Conservation (phyloP, 2,888 invertebrate genomes). For the Cartodere bifasciata region DNA sequence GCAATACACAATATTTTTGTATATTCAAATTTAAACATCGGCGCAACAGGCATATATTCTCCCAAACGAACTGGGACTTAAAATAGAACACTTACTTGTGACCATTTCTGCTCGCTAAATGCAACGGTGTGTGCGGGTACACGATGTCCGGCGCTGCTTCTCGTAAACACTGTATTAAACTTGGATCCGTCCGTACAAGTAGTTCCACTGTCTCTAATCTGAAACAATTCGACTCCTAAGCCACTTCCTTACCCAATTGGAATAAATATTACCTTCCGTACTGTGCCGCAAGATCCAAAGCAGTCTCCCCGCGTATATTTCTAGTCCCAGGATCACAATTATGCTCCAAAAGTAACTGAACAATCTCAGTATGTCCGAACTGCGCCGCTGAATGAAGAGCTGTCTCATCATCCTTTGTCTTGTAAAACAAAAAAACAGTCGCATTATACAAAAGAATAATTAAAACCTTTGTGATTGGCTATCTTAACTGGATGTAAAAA, state of each 20-base stretch:
- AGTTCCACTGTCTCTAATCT: conserved; percentile 81
- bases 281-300: conserved; percentile 88
- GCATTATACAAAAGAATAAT: too few relatives aligned
- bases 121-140: conserved; percentile 76
- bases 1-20: too few relatives aligned
- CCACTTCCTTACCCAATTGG: background rate
- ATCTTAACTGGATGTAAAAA: too few relatives aligned
- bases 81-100: conserved; percentile 53
- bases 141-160: conserved; percentile 38
- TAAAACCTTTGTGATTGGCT: too few relatives aligned
- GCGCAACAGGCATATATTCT: too few relatives aligned
- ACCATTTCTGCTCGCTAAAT: conserved; percentile 86
- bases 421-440: conserved; percentile 26
- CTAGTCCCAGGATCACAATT: conserved; percentile 81
- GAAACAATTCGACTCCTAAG: conserved; percentile 17
- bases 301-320: conserved; percentile 80
- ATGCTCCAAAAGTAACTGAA: conserved; percentile 67
- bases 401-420: conserved; percentile 85
- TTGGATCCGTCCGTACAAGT: conserved; percentile 71
- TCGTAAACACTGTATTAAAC: conserved; percentile 62
- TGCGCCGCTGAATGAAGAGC: conserved; percentile 88
- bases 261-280: conserved; percentile 54
- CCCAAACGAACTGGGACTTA: too few relatives aligned
- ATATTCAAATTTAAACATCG: too few relatives aligned
- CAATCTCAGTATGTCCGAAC: conserved; percentile 80